Evolutionary conservation across 1,140 invertebrate species (phyloP).

Genomic region (Melipona quadrifasciata): DNA sequence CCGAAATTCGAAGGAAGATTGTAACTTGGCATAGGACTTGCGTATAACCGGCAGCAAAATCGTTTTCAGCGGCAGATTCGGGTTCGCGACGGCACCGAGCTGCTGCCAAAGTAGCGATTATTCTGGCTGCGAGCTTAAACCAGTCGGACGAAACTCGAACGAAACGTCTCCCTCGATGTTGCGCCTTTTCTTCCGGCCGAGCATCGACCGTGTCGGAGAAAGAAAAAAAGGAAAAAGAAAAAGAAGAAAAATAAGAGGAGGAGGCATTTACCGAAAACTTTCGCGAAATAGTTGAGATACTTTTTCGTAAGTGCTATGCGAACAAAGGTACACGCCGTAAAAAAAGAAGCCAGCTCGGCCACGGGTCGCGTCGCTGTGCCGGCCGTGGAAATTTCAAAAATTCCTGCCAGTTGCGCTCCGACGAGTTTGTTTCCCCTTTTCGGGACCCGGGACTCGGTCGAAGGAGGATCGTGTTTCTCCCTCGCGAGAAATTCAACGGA

Average conservation of each 20-base stretch:
- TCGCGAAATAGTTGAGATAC: background rate
- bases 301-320: background rate
- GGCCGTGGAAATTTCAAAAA: background rate
- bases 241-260: too few relatives aligned
- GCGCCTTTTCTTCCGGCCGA: too few relatives aligned
- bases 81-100: background rate
- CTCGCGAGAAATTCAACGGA: background rate
- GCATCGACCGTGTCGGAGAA: background rate
- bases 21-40: background rate
- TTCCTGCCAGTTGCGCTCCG: background rate
- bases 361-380: background rate
- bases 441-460: background rate
- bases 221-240: too few relatives aligned
- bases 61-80: background rate
- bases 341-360: background rate
- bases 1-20: background rate
- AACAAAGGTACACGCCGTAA: background rate
- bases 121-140: background rate
- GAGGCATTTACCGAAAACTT: background rate
- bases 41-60: background rate
- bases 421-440: background rate
- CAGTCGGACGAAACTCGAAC: background rate
- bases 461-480: background rate
- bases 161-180: background rate
- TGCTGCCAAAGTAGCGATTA: background rate